Conservation (phyloP, 2,113 vertebrate genomes). For the Limnothrissa miodon region DNA sequence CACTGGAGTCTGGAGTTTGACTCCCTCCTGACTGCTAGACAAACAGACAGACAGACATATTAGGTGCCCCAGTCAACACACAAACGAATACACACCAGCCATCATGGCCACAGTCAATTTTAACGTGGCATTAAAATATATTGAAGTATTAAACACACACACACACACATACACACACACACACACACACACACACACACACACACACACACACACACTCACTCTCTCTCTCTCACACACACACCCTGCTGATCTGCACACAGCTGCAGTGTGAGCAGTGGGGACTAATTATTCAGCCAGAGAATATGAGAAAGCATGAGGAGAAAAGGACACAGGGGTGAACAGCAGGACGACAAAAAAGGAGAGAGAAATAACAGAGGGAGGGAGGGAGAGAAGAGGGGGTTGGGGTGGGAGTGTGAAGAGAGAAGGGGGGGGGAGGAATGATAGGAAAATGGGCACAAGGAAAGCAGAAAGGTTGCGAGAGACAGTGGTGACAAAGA, state of each 20-base stretch:
- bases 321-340: background rate
- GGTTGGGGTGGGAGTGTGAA: background rate
- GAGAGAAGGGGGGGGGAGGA: background rate
- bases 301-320: background rate
- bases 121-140: background rate
- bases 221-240: background rate
- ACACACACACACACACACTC: background rate
- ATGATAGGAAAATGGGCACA: background rate
- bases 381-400: background rate
- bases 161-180: background rate
- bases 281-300: background rate
- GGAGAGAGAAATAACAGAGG: background rate
- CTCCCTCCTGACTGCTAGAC: background rate
- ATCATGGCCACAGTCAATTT: background rate
- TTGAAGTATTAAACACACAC: background rate
- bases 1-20: slow-evolving; percentile 1
- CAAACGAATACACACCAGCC: background rate
- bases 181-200: background rate
- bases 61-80: background rate
- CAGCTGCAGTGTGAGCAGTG: background rate
- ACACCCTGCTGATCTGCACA: background rate
- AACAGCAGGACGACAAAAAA: background rate
- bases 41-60: background rate
- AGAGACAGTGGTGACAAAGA: background rate
- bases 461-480: background rate